Evolutionary conservation across 1,140 invertebrate species (phyloP), one percentile per base, ranked within the genome.

Genomic region (Sinella curviseta): DNA sequence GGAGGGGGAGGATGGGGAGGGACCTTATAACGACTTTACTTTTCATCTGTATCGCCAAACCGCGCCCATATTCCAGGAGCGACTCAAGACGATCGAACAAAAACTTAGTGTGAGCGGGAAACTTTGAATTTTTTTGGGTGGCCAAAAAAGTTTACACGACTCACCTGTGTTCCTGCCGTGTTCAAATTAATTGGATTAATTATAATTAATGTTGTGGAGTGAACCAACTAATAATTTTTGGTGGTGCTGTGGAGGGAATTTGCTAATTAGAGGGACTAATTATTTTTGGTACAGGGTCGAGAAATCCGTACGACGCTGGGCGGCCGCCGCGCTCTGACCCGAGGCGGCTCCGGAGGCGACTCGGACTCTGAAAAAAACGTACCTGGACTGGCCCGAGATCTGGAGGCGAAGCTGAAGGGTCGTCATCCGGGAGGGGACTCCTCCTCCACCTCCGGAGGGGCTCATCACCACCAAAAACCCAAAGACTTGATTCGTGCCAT

Each of bases 401-500:
- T 93, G 84, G 89, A 92, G 87, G 88, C 93, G 83, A 92, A 92
- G 86, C 86, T 92, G 36, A 86, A 90, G 83, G 88, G 92, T 84
- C 87, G 88, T 3, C 57, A 8, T 4, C 4, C 74, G 76, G 87
- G 82, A 80, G 86, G 75, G 84, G 87, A 24, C 86, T 88, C 4
- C 84, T 87, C 39, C 57, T n/a, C n/a, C n/a, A n/a, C n/a, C 39
- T 48, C 39, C 39, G 8, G 8, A 0, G 86, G 89, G 0, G 87
- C 88, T 4, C 70, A 78, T 33, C n/a, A n/a, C n/a, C n/a, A n/a
- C n/a, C 94, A 94, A 83, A 96, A 95, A 85, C 94, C 94, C 0
- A 94, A 93, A 87, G 95, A 96, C 87, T 88, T 97, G 65, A 89
- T 94, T 85, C 89, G 95, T 77, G 93, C 94, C 26, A 95, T 97